Evolutionary conservation across 2,797 vertebrate species (phyloP), one percentile per base, ranked within the genome.

Genomic region (Thripadectes ignobilis): DNA sequence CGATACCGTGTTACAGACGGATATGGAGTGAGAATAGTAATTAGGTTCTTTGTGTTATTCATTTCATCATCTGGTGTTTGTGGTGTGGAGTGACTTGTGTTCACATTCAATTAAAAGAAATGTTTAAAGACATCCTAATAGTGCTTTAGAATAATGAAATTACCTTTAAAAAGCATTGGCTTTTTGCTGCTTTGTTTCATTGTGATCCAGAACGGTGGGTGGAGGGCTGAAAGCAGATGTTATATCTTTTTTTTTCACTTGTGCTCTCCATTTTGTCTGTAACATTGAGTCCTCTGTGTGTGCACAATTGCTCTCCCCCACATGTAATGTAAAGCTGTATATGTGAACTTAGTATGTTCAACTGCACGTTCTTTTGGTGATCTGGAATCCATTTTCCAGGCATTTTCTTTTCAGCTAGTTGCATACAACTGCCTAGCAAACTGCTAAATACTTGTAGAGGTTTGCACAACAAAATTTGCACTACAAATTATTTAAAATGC

Each of bases 31-130:
- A 80, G 76, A 89, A 86, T 72, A 84, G 45, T 93, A 93, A 90
- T 95, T 89, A 93, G 41, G 27, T 69, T 91, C 75, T 88, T 77
- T 61, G 61, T 93, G 77, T 85, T 77, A 80, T 4, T 94, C 14
- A 43, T 89, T 88, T 92, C 17, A n/a, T 67, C 89, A 58, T 75
- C 85, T 91, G 32, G 13, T 92, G 8, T 95, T 91, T 92, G 72
- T 85, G 49, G 87, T 85, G 69, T 38, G 27, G 88, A 80, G 61
- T 88, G 85, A 88, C 66, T 93, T 93, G 77, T 19, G 75, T 92
- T 95, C 71, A 59, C n/a, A 73, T 92, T 12, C 38, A 29, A 38
- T 93, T 85, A 69, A 67, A 66, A 74, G 4, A 66, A 90, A 46
- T 72, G 18, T 66, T 85, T 43, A 67, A 95, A 82, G 48, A 61